phyloP scores from a whole-genome alignment of 1,140 invertebrate genomes.

The Drosophila arizonae region DNA sequence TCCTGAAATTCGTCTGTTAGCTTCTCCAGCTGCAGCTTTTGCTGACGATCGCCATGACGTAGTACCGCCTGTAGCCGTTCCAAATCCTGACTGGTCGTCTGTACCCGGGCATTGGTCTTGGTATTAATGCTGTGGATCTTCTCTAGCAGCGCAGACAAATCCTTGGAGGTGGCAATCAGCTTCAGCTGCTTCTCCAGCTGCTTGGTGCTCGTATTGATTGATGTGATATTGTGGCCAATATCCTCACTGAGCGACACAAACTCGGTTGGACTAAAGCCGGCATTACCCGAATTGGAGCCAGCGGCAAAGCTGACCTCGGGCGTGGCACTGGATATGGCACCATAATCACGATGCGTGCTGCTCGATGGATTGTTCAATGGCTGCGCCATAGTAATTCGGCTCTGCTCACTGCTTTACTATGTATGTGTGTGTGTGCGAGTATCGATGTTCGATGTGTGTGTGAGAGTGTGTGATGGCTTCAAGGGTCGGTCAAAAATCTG shows the following conservation, averaged over 20 bases:
- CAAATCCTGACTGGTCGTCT: slow-evolving; percentile 89
- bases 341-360: slow-evolving; percentile 83
- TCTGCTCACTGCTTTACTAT: slow-evolving; percentile 13
- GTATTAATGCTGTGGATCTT: slow-evolving; percentile 88
- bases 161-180: slow-evolving; percentile 89
- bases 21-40: slow-evolving; percentile 92
- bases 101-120: slow-evolving; percentile 89
- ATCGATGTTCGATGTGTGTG: slow-evolving; percentile 6
- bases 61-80: slow-evolving; percentile 87
- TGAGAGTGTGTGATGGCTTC: slow-evolving; percentile 16
- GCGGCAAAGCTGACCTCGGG: slow-evolving; percentile 85
- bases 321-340: slow-evolving; percentile 82
- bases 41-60: slow-evolving; percentile 88
- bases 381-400: slow-evolving; percentile 57
- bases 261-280: slow-evolving; percentile 88
- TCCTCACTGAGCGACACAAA: slow-evolving; percentile 89
- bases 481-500: slow-evolving; percentile 11
- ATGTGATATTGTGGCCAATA: slow-evolving; percentile 91
- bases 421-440: slow-evolving; percentile 6
- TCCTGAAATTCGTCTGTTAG: slow-evolving; percentile 91
- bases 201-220: slow-evolving; percentile 88
- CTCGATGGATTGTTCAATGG: slow-evolving; percentile 67
- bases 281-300: slow-evolving; percentile 60
- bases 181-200: slow-evolving; percentile 89
- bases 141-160: slow-evolving; percentile 84